Evolutionary conservation across 2,113 vertebrate genomes (phyloP), one percentile per base, ranked within the genome.

Genomic region (Glaucomys volans): DNA sequence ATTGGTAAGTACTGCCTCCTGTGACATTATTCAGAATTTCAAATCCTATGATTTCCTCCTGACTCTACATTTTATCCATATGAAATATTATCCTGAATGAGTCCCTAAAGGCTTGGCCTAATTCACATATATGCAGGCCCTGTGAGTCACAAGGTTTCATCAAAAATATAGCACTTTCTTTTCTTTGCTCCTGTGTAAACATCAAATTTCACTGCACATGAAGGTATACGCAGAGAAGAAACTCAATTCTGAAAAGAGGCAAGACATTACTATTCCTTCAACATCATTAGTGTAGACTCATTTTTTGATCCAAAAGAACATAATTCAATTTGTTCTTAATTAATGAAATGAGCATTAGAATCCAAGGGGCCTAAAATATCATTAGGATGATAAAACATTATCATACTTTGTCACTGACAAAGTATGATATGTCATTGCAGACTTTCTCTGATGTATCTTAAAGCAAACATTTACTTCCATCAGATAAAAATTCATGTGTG

Each of bases 101-200:
- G 32, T 82, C 82, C 81, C 54, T 57, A 40, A 37, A 59, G 59
- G 1, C 16, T 47, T 91, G 30, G 37, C 44, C 86, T 82, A 85
- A 94, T 96, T 93, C 72, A 91, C 40, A 82, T 35, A 85, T 30
- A 76, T 14, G 54, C 14, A 88, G 66, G 17, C 35, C 18, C 50
- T 95, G 52, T 5, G 90, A 89, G 35, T 59, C 74, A 96, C 26
- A 52, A 57, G 26, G 42, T 30, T 93, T 54, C 57, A 69, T n/a
- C 18, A 67, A 22, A 93, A 88, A 67, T 64, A n/a, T 7, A 71
- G 5, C 8, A 72, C n/a, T 72, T 95, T 69, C 4, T 87, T 85
- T 79, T 32, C 74, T 64, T 93, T 57, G 69, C 37, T 90, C 16
- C 42, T 91, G 64, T 91, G 77, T 30, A 87, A 94, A 94, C 88